Conservation (phyloP, 2,797 vertebrate genomes). For the Danio choprae region DNA sequence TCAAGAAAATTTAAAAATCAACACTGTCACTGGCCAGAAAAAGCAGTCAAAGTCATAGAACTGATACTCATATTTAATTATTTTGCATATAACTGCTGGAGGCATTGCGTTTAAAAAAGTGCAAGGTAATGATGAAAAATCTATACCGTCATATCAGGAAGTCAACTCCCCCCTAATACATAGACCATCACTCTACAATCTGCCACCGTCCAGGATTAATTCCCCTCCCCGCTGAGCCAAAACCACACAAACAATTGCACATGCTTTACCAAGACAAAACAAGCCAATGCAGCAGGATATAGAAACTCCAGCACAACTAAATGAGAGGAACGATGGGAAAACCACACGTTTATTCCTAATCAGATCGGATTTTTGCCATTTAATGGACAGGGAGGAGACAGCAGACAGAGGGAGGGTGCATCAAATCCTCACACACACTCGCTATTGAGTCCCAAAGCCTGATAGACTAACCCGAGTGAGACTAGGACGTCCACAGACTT, state of each 20-base stretch:
- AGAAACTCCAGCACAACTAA: neutral
- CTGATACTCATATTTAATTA: too few relatives aligned
- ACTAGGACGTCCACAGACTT: neutral
- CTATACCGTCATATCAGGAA: slow-evolving; percentile 61
- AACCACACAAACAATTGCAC: neutral
- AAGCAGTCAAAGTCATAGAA: too few relatives aligned
- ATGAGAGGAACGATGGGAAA: neutral
- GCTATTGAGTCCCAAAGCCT: slow-evolving; percentile 1
- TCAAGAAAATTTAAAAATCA: too few relatives aligned
- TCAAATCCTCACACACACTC: slow-evolving; percentile 27
- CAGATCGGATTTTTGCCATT: neutral
- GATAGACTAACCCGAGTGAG: neutral
- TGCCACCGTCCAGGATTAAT: slow-evolving; percentile 73
- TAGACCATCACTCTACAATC: slow-evolving; percentile 72
- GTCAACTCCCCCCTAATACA: slow-evolving; percentile 67
- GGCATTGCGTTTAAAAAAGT: neutral
- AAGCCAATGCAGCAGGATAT: neutral
- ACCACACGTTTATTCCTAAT: slow-evolving; percentile 3
- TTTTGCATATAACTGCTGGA: too few relatives aligned
- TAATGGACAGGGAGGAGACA: slow-evolving; percentile 44
- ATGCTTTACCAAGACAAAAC: neutral
- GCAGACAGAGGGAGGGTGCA: slow-evolving; percentile 26
- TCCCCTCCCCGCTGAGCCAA: slow-evolving; percentile 43
- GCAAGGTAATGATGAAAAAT: neutral
- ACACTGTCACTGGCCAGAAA: too few relatives aligned